Base-by-base conservation (phyloP, 2,113 vertebrate species). In the Egretta garzetta region DNA sequence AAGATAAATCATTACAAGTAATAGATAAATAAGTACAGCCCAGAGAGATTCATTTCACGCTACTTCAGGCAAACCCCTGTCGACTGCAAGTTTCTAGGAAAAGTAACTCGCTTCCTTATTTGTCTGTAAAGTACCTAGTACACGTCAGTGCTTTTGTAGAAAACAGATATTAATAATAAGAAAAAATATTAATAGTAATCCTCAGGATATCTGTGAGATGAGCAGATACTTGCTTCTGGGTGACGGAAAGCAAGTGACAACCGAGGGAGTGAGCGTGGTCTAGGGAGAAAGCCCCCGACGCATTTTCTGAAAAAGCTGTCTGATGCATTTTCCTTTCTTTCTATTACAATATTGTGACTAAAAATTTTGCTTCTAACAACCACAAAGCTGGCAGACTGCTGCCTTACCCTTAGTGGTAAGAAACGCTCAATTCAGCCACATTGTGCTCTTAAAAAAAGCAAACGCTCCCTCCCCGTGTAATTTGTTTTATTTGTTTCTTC, bases 401-500 rank as follows among this genome's bases (percentile, higher is more conserved):
- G 49, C 43, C 43, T 53, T 86, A 86, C 37, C 23, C 26, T 2
- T 41, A 56, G 49, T n/a, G 82, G 75, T 71, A 91, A 71, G 83
- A 85, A 96, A 67, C 33, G 35, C n/a, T 71, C 49, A 64, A 22
- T 56, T 76, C 52, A 85, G 56, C 14, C 49, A 66, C 24, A 53
- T 30, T 37, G 33, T 52, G 55, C 4, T 73, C 53, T 96, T 74
- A 41, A 80, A 85, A 90, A 67, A 60, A 60, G 55, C 26, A 86
- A 90, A 63, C 41, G 35, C 22, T 80, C 20, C 17, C 58, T 52
- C 20, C 17, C 53, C 47, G 35, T 70, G 50, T 56, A 20, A 82
- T 76, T 94, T 96, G 39, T 70, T 96, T 89, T 83, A 81, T 93
- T 96, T 94, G 67, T 77, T 94, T 88, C 74, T 96, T 90, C 86